phyloP scores from a whole-genome alignment of 2,113 vertebrate genomes.

The Burhinus oedicnemus region DNA sequence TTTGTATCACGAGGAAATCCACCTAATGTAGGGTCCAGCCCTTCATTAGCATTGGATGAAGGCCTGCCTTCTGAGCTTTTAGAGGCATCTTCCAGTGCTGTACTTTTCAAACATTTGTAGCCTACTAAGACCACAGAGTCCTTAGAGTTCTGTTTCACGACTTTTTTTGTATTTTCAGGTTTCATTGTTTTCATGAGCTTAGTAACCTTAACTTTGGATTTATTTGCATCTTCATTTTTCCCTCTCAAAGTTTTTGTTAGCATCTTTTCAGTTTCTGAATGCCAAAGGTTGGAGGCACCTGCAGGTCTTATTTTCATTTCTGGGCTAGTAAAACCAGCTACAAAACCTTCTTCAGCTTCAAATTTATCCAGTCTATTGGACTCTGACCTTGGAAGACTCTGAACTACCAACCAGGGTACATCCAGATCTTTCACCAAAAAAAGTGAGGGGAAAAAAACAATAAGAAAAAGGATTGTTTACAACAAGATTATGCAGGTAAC shows the following conservation, averaged over 20 bases:
- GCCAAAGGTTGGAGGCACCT: slow-evolving; percentile 77
- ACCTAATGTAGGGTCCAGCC: slow-evolving; percentile 74
- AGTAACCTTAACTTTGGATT: slow-evolving; percentile 93
- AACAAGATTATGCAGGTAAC: slow-evolving; percentile 39
- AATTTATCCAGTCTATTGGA: slow-evolving; percentile 86
- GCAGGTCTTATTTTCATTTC: slow-evolving; percentile 79
- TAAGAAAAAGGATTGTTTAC: slow-evolving; percentile 60
- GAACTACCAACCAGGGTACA: slow-evolving; percentile 91
- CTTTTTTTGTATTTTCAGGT: slow-evolving; percentile 92
- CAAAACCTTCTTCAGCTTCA: slow-evolving; percentile 83
- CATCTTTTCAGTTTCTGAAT: slow-evolving; percentile 84
- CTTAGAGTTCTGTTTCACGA: slow-evolving; percentile 91
- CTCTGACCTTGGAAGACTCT: slow-evolving; percentile 81
- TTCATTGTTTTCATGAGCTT: slow-evolving; percentile 95
- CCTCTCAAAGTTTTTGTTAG: slow-evolving; percentile 78
- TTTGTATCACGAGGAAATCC: slow-evolving; percentile 77
- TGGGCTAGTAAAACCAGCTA: slow-evolving; percentile 79
- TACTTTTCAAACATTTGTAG: slow-evolving; percentile 92
- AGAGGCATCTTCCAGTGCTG: slow-evolving; percentile 77
- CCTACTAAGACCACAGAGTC: slow-evolving; percentile 95
- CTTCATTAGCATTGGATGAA: slow-evolving; percentile 76
- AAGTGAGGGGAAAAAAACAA: not conserved
- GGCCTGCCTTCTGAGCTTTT: slow-evolving; percentile 82
- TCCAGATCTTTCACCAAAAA: slow-evolving; percentile 86
- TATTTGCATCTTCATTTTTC: slow-evolving; percentile 83